Percentiles rank a stretch among this genome's conserved stretches.
phyloP scores from a whole-genome alignment of 2,797 vertebrate species.

The Epinephelus awoara region DNA sequence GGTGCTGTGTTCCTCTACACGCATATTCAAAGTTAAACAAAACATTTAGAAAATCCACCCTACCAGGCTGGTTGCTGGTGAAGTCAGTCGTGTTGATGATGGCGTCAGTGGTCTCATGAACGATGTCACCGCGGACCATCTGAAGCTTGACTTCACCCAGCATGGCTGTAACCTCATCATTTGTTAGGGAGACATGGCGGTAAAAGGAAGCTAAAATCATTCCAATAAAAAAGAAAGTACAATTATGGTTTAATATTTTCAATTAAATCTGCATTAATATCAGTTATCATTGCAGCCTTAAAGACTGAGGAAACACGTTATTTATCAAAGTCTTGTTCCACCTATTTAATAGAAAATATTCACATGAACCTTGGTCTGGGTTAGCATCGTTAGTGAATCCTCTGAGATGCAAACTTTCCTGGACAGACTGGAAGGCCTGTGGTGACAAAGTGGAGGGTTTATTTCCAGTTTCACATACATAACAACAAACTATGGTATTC shows the following conservation, averaged over 20 bases:
- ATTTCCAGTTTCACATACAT: neutral
- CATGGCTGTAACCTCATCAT: constrained; percentile 63
- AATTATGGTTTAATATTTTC: neutral
- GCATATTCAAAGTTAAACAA: neutral
- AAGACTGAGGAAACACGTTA: neutral
- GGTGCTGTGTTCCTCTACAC: too few species aligned
- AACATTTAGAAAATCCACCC: neutral
- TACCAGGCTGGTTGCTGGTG: constrained; percentile 45
- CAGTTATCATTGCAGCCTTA: neutral
- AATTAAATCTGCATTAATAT: neutral
- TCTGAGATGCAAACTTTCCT: constrained; percentile 59
- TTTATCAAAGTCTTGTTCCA: neutral
- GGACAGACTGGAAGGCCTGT: constrained; percentile 72
- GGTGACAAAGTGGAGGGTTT: neutral
- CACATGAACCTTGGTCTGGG: constrained; percentile 61
- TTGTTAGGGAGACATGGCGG: constrained; percentile 37
- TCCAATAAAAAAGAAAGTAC: neutral
- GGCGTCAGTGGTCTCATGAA: constrained; percentile 63
- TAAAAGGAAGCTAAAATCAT: constrained; percentile 68
- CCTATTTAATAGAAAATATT: neutral
- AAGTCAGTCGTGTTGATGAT: constrained; percentile 81
- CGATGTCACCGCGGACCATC: constrained; percentile 71
- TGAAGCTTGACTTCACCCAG: constrained; percentile 72
- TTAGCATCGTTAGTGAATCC: constrained; percentile 61
- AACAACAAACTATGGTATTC: too few species aligned